A percentile compares a stretch with the other conserved stretches of the same genome.
Evolutionary conservation across 23 tunicate genomes (phyloP).

Genomic region (Styela clava): DNA sequence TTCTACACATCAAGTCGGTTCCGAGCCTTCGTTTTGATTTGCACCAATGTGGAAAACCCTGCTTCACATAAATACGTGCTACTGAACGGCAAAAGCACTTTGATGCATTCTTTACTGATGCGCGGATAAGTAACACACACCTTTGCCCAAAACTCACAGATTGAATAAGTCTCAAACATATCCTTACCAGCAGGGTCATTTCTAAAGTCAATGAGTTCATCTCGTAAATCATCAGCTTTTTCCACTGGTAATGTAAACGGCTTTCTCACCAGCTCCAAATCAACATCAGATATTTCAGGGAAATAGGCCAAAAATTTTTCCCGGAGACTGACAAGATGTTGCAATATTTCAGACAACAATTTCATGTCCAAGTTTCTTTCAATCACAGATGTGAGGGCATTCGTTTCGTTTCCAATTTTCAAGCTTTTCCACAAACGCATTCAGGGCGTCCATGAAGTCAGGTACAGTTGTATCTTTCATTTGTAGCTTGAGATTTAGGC

Average conservation of each 20-base stretch:
- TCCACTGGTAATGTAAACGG: slow-evolving; percentile 36
- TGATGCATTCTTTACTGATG: slow-evolving; percentile 55
- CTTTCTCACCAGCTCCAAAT: slow-evolving; percentile 46
- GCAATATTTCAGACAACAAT: slow-evolving; percentile 22
- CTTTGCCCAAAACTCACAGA: slow-evolving; percentile 54
- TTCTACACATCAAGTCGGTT: slow-evolving; percentile 9
- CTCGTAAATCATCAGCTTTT: slow-evolving; percentile 30
- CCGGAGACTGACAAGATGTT: slow-evolving; percentile 31
- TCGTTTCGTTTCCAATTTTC: slow-evolving; percentile 35
- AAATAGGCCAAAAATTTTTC: slow-evolving; percentile 34
- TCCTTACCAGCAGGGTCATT: slow-evolving; percentile 35
- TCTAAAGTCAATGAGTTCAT: slow-evolving; percentile 40
- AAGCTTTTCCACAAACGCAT: slow-evolving; percentile 53
- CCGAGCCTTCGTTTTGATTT: slow-evolving; percentile 20
- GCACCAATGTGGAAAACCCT: slow-evolving; percentile 56
- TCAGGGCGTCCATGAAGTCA: too few relatives aligned
- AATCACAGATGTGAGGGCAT: slow-evolving; percentile 30
- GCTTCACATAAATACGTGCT: slow-evolving; percentile 55
- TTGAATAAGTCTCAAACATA: slow-evolving; percentile 33
- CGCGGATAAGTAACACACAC: slow-evolving; percentile 56
- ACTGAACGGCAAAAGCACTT: slow-evolving; percentile 54
- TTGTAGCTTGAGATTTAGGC: slow-evolving; percentile 48
- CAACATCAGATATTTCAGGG: slow-evolving; percentile 23
- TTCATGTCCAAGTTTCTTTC: slow-evolving; percentile 16
- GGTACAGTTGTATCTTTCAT: slow-evolving; percentile 31